Evolutionary conservation across 1,140 invertebrate genomes (phyloP).

Genomic region (Halesus radiatus): DNA sequence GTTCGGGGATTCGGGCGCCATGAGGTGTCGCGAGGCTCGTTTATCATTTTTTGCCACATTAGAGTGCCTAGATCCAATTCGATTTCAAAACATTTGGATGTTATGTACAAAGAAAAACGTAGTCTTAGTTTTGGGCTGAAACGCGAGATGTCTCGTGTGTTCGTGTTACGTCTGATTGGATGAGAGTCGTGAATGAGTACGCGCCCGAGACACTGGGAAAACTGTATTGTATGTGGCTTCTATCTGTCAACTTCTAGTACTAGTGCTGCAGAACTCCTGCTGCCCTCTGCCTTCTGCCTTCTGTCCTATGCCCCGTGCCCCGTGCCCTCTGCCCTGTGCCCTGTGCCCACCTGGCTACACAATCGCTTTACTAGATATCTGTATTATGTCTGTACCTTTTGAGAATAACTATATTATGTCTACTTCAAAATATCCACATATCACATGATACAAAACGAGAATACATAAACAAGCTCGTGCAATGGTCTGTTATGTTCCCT

Average conservation of each 20-base stretch:
- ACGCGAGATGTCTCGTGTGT: neutral
- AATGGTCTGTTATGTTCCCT: too few species aligned
- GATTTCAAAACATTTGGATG: conserved; percentile 69
- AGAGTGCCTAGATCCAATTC: conserved; percentile 72
- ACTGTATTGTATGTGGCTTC: too few species aligned
- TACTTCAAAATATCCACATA: conserved; percentile 52
- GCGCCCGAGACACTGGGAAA: neutral
- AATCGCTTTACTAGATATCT: conserved; percentile 51
- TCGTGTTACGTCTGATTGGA: neutral
- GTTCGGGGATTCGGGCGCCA: neutral
- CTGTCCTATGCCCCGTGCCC: neutral
- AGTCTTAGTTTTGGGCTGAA: conserved; percentile 49
- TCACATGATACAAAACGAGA: conserved; percentile 9
- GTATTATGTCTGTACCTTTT: neutral
- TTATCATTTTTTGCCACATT: conserved; percentile 55
- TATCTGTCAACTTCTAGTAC: too few species aligned
- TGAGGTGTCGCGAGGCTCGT: conserved; percentile 17
- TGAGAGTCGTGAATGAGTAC: too few species aligned
- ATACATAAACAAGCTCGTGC: neutral
- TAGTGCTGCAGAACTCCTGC: too few species aligned
- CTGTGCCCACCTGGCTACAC: conserved; percentile 14
- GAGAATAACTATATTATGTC: conserved; percentile 30
- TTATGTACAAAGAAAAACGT: conserved; percentile 69
- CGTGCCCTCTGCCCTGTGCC: neutral
- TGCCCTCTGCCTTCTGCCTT: neutral